These are phyloP conservation scores for Macropus fuliginosus DNA, from an alignment of 2,797 vertebrate species.

Conservation along the genomic window DNA sequence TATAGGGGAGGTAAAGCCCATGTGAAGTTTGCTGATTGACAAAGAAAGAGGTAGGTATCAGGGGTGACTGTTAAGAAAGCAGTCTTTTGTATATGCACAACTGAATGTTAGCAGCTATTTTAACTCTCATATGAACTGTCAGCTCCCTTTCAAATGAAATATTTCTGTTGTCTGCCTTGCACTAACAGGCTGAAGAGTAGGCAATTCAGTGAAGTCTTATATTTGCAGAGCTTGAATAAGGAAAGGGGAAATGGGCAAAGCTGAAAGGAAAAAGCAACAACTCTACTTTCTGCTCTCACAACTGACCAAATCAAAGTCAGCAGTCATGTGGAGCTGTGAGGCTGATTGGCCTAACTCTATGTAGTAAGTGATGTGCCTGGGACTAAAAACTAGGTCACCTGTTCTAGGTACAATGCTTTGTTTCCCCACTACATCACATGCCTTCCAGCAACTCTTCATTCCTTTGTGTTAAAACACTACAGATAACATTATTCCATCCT, in stretches of 20 bases:
- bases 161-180: not conserved
- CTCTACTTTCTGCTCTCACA: not conserved
- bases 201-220: not conserved
- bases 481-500: not conserved
- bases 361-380: not conserved
- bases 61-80: not conserved
- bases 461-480: not conserved
- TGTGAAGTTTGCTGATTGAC: not conserved
- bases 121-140: constrained; percentile 3
- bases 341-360: not conserved
- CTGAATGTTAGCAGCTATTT: not conserved
- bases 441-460: not conserved
- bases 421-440: not conserved
- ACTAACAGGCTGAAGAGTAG: not conserved
- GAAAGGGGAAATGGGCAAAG: not conserved
- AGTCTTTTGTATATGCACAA: not conserved
- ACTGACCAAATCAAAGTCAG: not conserved
- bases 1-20: not conserved
- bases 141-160: not conserved
- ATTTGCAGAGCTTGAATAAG: not conserved
- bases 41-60: constrained; percentile 5
- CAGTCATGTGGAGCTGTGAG: not conserved
- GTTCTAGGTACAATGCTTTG: not conserved
- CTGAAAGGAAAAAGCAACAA: not conserved
- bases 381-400: not conserved